phyloP scores from a whole-genome alignment of 2,888 invertebrate species.

The Xylota sylvarum region DNA sequence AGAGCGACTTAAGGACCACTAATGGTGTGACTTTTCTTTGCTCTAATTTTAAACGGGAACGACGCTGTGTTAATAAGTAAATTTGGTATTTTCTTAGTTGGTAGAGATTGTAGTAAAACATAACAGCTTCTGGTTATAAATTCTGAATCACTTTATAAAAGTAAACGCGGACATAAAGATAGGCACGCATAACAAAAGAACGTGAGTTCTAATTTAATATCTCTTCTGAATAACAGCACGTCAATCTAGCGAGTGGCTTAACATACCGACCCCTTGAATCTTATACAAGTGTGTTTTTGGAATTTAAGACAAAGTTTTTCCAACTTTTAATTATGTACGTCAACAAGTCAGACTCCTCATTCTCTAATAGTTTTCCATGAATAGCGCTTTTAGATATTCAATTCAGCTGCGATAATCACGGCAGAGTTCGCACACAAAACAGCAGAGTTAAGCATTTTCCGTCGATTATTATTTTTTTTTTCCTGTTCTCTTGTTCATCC shows the following conservation, averaged over 20 bases:
- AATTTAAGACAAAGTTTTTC: constrained; percentile 7
- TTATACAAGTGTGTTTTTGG: neutral
- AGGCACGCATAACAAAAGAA: no score
- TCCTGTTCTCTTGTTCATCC: neutral
- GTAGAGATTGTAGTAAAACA: neutral
- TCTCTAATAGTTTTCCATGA: constrained; percentile 1
- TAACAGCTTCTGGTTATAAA: neutral
- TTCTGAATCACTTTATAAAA: neutral
- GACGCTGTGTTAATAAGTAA: neutral
- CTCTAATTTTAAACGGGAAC: neutral
- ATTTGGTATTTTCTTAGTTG: neutral
- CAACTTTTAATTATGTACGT: constrained; percentile 15
- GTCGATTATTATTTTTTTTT: neutral
- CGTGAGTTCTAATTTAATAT: no score
- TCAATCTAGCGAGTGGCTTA: neutral
- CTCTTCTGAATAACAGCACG: neutral
- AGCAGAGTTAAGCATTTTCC: neutral
- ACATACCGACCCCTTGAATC: neutral
- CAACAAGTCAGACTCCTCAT: neutral
- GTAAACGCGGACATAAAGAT: no score
- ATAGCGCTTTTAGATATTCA: constrained; percentile 6
- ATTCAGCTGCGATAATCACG: constrained; percentile 14
- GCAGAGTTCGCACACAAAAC: constrained; percentile 12
- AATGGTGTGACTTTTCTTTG: neutral
- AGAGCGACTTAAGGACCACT: neutral